These are phyloP conservation scores for Harmothoe impar DNA, from an alignment of 2,888 invertebrate genomes.

Conservation along the genomic window DNA sequence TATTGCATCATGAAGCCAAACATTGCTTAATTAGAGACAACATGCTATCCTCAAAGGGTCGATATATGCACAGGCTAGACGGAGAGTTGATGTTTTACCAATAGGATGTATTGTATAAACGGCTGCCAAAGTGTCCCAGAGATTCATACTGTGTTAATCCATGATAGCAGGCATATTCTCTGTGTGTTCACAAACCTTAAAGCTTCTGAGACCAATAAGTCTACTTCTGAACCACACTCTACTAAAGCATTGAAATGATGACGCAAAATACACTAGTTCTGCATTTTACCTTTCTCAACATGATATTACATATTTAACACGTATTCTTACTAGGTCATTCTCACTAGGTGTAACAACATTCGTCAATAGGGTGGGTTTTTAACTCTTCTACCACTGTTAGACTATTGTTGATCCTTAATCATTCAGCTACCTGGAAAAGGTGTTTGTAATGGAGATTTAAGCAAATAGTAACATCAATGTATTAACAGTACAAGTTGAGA, in stretches of 20 bases:
- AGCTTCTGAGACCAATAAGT: background rate
- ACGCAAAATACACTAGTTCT: background rate
- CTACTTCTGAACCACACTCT: background rate
- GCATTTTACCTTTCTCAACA: background rate
- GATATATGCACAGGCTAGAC: background rate
- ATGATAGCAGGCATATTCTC: background rate
- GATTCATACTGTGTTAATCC: background rate
- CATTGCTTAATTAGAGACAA: background rate
- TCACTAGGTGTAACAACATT: background rate
- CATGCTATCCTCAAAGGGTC: too few species aligned
- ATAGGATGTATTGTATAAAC: background rate
- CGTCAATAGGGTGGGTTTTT: background rate
- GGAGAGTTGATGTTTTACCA: background rate
- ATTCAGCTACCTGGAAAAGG: background rate
- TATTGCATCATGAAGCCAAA: background rate
- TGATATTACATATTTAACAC: background rate
- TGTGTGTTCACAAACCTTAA: background rate
- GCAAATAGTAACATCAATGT: background rate
- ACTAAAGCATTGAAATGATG: background rate
- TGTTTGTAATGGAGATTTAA: background rate
- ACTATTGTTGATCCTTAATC: background rate
- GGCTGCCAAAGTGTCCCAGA: constrained; percentile 7
- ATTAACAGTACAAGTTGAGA: background rate
- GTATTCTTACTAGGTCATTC: background rate
- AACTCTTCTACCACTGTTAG: too few species aligned